A percentile compares a stretch with the other conserved stretches of the same genome.
phyloP scores from a whole-genome alignment of 2,797 vertebrate species.

The Pantherophis alleghaniensis region DNA sequence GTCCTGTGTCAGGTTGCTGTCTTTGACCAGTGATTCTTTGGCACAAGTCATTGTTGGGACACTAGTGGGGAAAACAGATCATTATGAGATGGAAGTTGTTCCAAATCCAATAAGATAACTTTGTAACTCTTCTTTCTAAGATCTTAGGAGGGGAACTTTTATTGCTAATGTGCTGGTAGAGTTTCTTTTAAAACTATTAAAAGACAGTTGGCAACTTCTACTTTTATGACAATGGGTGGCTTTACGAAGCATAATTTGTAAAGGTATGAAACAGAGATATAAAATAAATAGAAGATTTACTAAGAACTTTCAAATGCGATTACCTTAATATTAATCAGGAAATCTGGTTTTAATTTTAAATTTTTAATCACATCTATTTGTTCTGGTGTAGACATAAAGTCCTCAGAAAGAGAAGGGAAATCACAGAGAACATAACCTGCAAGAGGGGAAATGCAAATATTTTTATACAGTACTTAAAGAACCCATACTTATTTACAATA shows the following conservation, averaged over 20 bases:
- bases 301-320: conserved; percentile 36
- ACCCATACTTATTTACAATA: neutral
- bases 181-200: neutral
- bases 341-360: conserved; percentile 82
- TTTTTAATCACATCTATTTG: conserved; percentile 86
- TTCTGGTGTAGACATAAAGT: conserved; percentile 76
- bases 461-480: neutral
- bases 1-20: conserved; percentile 79
- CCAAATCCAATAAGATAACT: neutral
- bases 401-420: conserved; percentile 84
- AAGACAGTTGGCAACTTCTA: neutral
- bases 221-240: neutral
- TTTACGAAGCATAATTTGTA: neutral
- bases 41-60: conserved; percentile 83
- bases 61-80: conserved; percentile 70
- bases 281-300: conserved; percentile 22
- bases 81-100: accelerated
- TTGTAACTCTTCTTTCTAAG: neutral
- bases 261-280: neutral
- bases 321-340: conserved; percentile 98
- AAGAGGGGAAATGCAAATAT: neutral
- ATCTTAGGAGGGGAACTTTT: neutral
- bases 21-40: conserved; percentile 81
- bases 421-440: conserved; percentile 92
- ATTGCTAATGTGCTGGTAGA: neutral